Conservation (phyloP, 2,113 vertebrate species). For the Promerops cafer region DNA sequence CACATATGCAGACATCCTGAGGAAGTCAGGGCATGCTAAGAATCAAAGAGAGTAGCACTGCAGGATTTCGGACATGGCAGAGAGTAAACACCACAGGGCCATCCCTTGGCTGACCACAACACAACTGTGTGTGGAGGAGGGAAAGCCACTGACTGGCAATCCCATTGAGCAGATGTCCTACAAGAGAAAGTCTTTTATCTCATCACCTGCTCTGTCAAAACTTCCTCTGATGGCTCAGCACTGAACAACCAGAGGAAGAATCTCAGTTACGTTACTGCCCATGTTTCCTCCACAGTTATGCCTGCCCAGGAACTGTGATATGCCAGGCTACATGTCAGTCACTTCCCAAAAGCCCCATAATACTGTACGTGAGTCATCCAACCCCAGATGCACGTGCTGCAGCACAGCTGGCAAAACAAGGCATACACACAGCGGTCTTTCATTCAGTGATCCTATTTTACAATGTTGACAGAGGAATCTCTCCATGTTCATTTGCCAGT, state of each 20-base stretch:
- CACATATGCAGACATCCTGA: background rate
- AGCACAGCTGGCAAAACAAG: background rate
- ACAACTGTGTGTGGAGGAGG: background rate
- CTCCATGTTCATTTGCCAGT: background rate
- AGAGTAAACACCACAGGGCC: background rate
- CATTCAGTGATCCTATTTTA: background rate
- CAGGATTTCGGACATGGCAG: background rate
- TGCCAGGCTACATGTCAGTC: background rate
- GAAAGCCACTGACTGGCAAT: background rate
- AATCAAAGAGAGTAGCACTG: background rate
- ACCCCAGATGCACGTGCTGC: background rate
- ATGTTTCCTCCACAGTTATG: background rate
- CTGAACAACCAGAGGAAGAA: background rate
- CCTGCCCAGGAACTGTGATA: background rate
- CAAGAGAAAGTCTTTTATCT: background rate
- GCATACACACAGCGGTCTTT: rapidly evolving
- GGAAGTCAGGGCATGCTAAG: background rate
- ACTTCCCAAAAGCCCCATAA: background rate
- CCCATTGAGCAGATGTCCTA: background rate
- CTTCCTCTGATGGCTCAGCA: background rate
- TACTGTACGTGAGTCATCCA: background rate
- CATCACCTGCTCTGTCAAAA: background rate
- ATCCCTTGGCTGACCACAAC: background rate
- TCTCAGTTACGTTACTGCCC: background rate
- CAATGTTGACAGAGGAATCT: background rate